Evolutionary conservation across 1,140 invertebrate species (phyloP).

Genomic region (Leptinotarsa undecemlineata): DNA sequence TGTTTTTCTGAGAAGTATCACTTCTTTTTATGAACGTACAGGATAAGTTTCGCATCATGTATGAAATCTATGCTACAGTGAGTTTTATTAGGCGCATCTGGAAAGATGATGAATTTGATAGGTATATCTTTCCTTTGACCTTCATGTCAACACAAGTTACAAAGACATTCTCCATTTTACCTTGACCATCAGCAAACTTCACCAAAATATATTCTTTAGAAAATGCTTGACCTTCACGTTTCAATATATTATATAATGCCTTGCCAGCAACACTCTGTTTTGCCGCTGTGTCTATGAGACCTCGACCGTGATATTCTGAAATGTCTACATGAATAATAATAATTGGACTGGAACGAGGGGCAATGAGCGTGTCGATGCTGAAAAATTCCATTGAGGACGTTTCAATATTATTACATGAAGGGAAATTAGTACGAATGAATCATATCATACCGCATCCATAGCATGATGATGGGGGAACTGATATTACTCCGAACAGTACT

Average conservation of each 20-base stretch:
- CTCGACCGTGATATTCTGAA: conserved; percentile 7
- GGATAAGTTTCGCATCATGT: too few species aligned
- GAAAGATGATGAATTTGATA: neutral
- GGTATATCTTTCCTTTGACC: neutral
- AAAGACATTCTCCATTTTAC: neutral
- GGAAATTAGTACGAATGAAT: neutral
- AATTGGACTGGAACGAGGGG: neutral
- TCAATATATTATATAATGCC: neutral
- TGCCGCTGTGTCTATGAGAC: neutral
- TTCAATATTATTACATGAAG: neutral
- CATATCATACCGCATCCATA: neutral
- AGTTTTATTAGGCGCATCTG: conserved; percentile 15
- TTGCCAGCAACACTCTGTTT: conserved; percentile 3
- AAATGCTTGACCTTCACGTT: neutral
- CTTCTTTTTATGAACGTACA: neutral
- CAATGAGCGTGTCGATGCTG: neutral
- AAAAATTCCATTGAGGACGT: neutral
- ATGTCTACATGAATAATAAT: neutral
- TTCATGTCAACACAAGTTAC: neutral
- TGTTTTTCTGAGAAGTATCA: conserved; percentile 15
- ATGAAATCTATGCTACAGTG: too few species aligned
- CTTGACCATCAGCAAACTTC: neutral
- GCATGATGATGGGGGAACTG: neutral
- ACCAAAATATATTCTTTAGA: neutral
- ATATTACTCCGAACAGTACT: neutral